A percentile compares a stretch with the other conserved stretches of the same genome.
Evolutionary conservation across 2,888 invertebrate species (phyloP).

Genomic region (Sylvicola fuscatus): DNA sequence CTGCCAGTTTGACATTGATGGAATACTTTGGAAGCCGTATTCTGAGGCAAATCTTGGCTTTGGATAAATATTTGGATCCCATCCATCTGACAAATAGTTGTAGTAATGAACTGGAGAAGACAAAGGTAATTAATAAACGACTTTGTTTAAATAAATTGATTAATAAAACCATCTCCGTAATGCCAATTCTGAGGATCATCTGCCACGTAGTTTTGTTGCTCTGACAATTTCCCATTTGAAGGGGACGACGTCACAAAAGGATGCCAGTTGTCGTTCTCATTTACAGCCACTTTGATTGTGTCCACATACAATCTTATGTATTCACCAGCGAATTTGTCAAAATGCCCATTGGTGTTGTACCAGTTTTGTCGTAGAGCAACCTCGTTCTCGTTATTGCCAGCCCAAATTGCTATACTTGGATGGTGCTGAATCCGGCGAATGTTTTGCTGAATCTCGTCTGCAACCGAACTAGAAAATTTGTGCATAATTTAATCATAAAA

Average conservation of each 20-base stretch:
- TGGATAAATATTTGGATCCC: slow-evolving; percentile 58
- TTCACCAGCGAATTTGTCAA: slow-evolving; percentile 42
- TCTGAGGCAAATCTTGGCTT: slow-evolving; percentile 82
- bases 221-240: slow-evolving; percentile 58
- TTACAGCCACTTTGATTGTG: slow-evolving; percentile 44
- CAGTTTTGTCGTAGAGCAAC: slow-evolving; percentile 66
- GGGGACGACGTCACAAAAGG: slow-evolving; percentile 78
- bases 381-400: slow-evolving; percentile 97
- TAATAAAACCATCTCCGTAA: slow-evolving; percentile 61
- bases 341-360: slow-evolving; percentile 37
- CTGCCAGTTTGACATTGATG: slow-evolving; percentile 45
- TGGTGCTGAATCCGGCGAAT: slow-evolving; percentile 66
- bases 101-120: slow-evolving; percentile 59
- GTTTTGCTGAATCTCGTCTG: slow-evolving; percentile 59
- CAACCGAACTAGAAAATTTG: slow-evolving; percentile 34
- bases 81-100: slow-evolving; percentile 60
- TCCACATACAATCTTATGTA: slow-evolving; percentile 68
- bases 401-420: slow-evolving; percentile 72
- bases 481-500: background rate
- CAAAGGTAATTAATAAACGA: background rate
- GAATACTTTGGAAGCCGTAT: slow-evolving; percentile 86
- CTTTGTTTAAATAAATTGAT: background rate
- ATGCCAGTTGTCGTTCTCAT: slow-evolving; percentile 36
- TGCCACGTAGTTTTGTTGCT: slow-evolving; percentile 56
- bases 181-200: slow-evolving; percentile 51